Base-by-base conservation (phyloP, 2,797 vertebrate genomes). In the Sebastes dallii region DNA sequence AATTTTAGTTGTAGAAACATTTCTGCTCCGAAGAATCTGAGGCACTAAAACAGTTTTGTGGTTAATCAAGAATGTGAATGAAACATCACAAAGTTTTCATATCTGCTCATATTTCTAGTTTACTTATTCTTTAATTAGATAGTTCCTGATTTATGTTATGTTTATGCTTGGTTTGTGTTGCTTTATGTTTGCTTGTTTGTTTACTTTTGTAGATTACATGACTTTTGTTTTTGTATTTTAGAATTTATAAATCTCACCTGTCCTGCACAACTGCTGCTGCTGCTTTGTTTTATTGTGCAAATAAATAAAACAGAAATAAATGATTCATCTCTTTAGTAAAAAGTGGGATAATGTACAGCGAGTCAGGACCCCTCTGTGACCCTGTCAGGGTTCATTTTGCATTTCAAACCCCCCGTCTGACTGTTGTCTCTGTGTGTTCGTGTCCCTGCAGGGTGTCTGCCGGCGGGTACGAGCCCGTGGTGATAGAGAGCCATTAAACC, bases 401-500 rank as follows among this genome's bases (percentile, higher is more conserved):
- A 39, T 39, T 39, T 39, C 36, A 39, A 39, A 39, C 36, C 12
- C 12, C 36, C 36, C 36, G 36, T 13, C 42, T 82, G 66, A 78
- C 56, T 9, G 11, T 14, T 24, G 22, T 29, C 3, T 8, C 16
- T 32, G 20, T 84, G 7, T 72, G 54, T 29, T 61, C 65, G 89
- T 4, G 52, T 88, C 34, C 60, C 61, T 27, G 10, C 95, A 99
- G 98, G 95, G 96, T 98, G 83, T 96, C 97, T 52, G 97, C 98
- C 27, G 97, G 97, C 80, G 96, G 97, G 76, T 99, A 96, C 6
- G 98, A 99, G 94, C 98, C 98, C 0, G 98, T 99, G 64, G 97
- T 99, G 91, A 98, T 99, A 2, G 98, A 98, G 95, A 98, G 96
- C 95, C 98, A 97, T 84, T 99, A 95, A 86, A 34, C 1, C 91